Percentiles rank a stretch among this genome's conserved stretches.
These are phyloP conservation scores for Lycocerus yunnanus DNA, from an alignment of 2,888 invertebrate genomes.

Conservation along the genomic window DNA sequence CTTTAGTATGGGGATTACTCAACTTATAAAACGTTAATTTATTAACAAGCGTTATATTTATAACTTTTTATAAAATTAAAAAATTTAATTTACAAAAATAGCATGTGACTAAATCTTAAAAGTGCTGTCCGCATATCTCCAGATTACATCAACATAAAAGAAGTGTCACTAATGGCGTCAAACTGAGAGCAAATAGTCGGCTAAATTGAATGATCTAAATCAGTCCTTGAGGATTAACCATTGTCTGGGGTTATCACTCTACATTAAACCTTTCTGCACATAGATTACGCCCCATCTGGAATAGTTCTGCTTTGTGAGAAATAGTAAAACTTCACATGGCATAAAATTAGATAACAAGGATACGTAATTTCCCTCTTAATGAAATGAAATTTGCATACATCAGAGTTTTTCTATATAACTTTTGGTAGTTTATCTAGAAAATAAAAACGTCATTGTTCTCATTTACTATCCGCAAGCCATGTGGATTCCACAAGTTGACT, in stretches of 20 bases:
- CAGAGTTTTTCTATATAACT: neutral
- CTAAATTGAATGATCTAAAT: slow-evolving; percentile 46
- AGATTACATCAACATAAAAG: slow-evolving; percentile 34
- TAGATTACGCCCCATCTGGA: slow-evolving; percentile 30
- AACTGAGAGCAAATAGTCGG: slow-evolving; percentile 49
- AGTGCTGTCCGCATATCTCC: neutral
- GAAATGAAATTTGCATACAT: neutral
- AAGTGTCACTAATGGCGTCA: slow-evolving; percentile 49
- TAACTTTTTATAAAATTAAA: neutral
- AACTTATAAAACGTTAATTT: neutral
- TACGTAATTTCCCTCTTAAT: neutral
- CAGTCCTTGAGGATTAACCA: slow-evolving; percentile 46
- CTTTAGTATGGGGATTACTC: neutral
- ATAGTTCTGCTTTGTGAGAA: slow-evolving; percentile 20
- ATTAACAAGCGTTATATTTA: neutral
- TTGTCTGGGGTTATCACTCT: slow-evolving; percentile 43
- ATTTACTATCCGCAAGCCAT: too few relatives aligned
- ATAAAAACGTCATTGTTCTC: neutral
- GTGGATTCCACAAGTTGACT: neutral
- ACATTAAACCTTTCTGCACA: slow-evolving; percentile 46
- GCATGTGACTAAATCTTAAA: neutral
- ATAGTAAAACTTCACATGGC: slow-evolving; percentile 19
- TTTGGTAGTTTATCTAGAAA: neutral
- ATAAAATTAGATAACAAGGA: neutral
- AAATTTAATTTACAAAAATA: neutral